These are phyloP conservation scores for Peucedramus taeniatus DNA, from an alignment of 2,113 vertebrate genomes.

Conservation along the genomic window DNA sequence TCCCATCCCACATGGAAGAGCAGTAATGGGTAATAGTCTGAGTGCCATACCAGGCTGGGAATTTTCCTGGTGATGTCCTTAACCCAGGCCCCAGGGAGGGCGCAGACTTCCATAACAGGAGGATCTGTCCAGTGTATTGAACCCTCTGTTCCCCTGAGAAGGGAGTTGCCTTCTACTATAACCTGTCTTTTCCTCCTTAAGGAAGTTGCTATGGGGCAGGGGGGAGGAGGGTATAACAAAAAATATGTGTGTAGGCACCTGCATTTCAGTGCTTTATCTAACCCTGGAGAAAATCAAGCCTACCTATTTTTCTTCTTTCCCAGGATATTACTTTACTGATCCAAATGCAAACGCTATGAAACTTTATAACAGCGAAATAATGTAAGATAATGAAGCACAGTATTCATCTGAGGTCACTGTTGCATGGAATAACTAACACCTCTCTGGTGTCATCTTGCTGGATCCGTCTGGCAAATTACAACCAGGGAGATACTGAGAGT, in stretches of 20 bases:
- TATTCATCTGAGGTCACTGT: constrained; percentile 17
- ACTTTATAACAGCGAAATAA: not conserved
- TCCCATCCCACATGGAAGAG: not conserved
- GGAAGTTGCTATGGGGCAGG: not conserved
- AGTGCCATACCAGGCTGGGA: not conserved
- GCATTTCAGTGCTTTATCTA: not conserved
- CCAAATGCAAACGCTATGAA: not conserved
- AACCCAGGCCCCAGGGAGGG: too few relatives aligned
- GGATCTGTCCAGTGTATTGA: not conserved
- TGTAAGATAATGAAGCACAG: constrained; percentile 4
- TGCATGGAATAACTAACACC: constrained; percentile 19
- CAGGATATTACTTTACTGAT: constrained; percentile 21
- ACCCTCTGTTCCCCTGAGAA: not conserved
- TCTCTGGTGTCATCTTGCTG: not conserved
- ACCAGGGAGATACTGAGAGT: not conserved
- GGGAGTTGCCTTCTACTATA: not conserved
- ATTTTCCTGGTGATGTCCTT: not conserved
- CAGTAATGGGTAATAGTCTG: too few relatives aligned
- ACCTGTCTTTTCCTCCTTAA: not conserved
- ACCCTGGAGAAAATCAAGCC: not conserved
- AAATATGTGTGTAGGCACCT: not conserved
- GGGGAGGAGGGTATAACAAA: not conserved
- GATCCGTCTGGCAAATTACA: not conserved
- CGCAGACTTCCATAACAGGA: not conserved
- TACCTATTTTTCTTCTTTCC: not conserved